These are phyloP conservation scores for Zaprionus obscuricornis DNA, from an alignment of 2,888 invertebrate genomes.

Conservation along the genomic window DNA sequence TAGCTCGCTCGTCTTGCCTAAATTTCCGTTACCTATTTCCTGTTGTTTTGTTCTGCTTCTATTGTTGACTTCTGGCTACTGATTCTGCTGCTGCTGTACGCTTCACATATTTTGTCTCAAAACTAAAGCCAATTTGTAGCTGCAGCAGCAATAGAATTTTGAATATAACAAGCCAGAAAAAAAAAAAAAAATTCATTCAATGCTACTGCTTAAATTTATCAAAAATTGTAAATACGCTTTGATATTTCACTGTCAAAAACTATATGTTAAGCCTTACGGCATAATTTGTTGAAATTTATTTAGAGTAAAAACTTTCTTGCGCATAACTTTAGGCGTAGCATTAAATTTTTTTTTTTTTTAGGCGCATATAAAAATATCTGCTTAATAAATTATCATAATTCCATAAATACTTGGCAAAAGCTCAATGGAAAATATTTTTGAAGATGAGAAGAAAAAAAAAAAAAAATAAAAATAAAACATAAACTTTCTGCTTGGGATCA, in stretches of 20 bases:
- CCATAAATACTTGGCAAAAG: conserved; percentile 63
- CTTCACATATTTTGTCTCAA: conserved; percentile 42
- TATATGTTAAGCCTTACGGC: too few species aligned
- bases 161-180: conserved; percentile 67
- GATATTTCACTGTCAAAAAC: too few species aligned
- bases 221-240: too few species aligned
- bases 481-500: conserved; percentile 51
- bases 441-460: conserved; percentile 27
- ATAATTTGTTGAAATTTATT: too few species aligned
- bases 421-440: conserved; percentile 59
- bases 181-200: too few species aligned
- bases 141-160: conserved; percentile 64
- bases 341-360: not conserved
- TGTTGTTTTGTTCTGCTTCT: too few species aligned
- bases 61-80: too few species aligned
- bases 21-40: conserved; percentile 12
- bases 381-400: conserved; percentile 61
- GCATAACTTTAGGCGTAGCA: too few species aligned
- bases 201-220: too few species aligned
- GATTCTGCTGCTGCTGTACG: not conserved
- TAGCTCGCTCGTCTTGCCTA: conserved; percentile 9
- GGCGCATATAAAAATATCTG: conserved; percentile 43
- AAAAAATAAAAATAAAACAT: conserved; percentile 7
- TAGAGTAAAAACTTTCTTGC: too few species aligned
- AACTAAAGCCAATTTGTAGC: conserved; percentile 27